Conservation (phyloP, 2,113 vertebrate genomes). For the Semicossyphus pulcher region DNA sequence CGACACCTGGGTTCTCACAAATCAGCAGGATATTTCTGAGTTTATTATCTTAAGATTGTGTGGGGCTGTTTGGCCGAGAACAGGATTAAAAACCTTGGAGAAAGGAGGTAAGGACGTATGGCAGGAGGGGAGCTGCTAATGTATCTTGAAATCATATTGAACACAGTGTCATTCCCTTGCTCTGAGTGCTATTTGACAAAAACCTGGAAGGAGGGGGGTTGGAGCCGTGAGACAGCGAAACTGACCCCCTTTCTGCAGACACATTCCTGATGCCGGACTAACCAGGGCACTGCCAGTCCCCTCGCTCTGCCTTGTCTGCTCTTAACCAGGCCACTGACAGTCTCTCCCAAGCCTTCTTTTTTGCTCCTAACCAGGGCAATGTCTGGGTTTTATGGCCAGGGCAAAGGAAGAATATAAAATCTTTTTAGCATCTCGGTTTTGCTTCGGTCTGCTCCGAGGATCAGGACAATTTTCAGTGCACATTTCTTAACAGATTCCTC, state of each 20-base stretch:
- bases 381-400: background rate
- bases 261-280: conserved; percentile 46
- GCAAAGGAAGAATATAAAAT: background rate
- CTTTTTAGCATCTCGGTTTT: background rate
- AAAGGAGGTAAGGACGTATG: background rate
- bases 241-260: conserved; percentile 50
- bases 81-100: conserved; percentile 12
- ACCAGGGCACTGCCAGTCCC: conserved; percentile 51
- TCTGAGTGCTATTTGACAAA: conserved; percentile 51
- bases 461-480: conserved; percentile 3
- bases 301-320: conserved; percentile 35
- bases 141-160: conserved; percentile 26
- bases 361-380: conserved; percentile 3
- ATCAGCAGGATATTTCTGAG: background rate
- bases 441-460: background rate
- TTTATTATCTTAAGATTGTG: conserved; percentile 10
- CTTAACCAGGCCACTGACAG: conserved; percentile 47
- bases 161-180: conserved; percentile 34
- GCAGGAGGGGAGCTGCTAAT: conserved; percentile 2
- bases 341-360: conserved; percentile 11
- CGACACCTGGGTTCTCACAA: conserved; percentile 7
- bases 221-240: conserved; percentile 44
- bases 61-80: conserved; percentile 19
- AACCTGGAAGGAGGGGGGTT: conserved; percentile 38
- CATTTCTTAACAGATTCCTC: background rate